These are phyloP conservation scores for Trematocara nigrifrons DNA, from an alignment of 2,113 vertebrate genomes.

Conservation along the genomic window DNA sequence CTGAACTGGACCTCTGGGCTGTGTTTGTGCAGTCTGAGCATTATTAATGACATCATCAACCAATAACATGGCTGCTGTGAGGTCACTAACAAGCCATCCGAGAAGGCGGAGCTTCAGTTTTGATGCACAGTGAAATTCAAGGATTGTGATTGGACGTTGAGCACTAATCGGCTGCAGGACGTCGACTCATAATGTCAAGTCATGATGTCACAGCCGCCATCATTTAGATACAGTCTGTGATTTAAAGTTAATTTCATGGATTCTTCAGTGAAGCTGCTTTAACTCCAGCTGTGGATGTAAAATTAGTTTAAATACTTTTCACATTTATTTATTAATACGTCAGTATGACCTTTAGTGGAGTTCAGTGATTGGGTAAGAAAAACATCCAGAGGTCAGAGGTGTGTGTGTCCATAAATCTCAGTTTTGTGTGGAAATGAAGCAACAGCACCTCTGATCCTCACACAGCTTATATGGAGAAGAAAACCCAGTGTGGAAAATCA, in stretches of 20 bases:
- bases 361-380: neutral
- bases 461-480: constrained; percentile 46
- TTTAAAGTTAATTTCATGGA: neutral
- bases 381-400: neutral
- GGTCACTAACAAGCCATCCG: neutral
- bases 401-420: neutral
- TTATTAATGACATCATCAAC: neutral
- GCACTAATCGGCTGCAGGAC: neutral
- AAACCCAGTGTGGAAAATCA: constrained; percentile 32
- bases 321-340: neutral
- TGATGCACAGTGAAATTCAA: neutral
- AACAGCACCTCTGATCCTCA: neutral
- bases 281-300: neutral
- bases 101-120: neutral
- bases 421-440: neutral
- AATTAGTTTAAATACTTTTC: neutral
- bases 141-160: neutral
- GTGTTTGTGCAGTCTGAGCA: neutral
- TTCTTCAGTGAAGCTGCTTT: neutral
- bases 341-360: neutral
- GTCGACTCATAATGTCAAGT: neutral
- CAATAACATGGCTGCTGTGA: neutral
- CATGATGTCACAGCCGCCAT: neutral
- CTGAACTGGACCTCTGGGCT: neutral
- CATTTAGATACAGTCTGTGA: accelerated